phyloP scores from a whole-genome alignment of 2,888 invertebrate genomes.

The Drosophila kuntzei region DNA sequence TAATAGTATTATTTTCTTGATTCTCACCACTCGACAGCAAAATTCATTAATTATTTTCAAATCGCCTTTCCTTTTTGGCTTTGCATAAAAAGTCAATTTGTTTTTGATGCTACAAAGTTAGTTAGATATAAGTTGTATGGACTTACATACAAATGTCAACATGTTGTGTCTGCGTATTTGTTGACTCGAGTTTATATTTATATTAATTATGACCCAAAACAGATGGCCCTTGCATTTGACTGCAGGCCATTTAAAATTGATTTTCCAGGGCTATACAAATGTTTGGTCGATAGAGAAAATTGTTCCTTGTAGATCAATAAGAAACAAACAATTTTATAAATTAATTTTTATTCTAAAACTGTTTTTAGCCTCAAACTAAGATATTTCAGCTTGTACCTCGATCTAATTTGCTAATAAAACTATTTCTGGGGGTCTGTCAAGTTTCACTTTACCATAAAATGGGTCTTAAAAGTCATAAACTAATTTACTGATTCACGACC shows the following conservation, averaged over 20 bases:
- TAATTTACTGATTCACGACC: constrained; percentile 32
- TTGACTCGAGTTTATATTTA: constrained; percentile 17
- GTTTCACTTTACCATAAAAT: constrained; percentile 10
- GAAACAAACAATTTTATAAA: neutral
- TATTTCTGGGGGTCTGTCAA: neutral
- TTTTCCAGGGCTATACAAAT: constrained; percentile 13
- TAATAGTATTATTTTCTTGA: constrained; percentile 46
- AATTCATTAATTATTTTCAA: constrained; percentile 74
- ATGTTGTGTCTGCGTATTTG: constrained; percentile 17
- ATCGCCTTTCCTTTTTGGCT: constrained; percentile 29
- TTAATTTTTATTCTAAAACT: neutral
- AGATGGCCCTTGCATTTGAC: constrained; percentile 3
- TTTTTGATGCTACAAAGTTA: constrained; percentile 24
- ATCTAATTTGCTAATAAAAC: neutral
- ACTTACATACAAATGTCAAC: neutral
- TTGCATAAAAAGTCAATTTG: constrained; percentile 55
- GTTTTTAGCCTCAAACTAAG: neutral
- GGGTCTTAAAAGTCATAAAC: constrained; percentile 40
- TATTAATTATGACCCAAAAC: constrained; percentile 12
- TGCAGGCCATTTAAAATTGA: constrained; percentile 12
- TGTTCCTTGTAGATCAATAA: neutral
- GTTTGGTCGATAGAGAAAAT: neutral
- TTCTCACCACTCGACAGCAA: constrained; percentile 38
- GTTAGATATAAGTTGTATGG: constrained; percentile 18
- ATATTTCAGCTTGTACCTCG: neutral